phyloP scores from a whole-genome alignment of 2,113 vertebrate species.

The Nerophis ophidion region DNA sequence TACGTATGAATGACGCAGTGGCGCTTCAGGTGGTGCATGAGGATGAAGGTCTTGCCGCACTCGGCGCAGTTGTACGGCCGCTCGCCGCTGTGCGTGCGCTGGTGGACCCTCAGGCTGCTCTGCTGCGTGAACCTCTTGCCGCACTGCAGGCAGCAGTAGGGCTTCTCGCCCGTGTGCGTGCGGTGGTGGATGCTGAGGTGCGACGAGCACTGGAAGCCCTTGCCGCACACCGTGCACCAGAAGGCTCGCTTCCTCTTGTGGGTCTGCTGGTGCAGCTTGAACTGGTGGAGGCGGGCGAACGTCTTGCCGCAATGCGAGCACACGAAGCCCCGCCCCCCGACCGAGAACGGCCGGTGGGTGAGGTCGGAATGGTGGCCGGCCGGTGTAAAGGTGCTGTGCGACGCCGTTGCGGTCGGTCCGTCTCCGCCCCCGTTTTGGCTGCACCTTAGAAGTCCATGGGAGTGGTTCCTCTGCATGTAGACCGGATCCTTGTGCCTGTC shows the following conservation, averaged over 20 bases:
- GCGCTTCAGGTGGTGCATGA: slow-evolving; percentile 66
- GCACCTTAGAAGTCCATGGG: slow-evolving; percentile 18
- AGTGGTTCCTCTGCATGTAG: slow-evolving; percentile 23
- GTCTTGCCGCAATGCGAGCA: slow-evolving; percentile 64
- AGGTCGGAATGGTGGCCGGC: slow-evolving; percentile 14
- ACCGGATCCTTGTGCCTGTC: slow-evolving; percentile 34
- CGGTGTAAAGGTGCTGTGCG: slow-evolving; percentile 22
- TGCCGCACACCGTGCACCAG: slow-evolving; percentile 65
- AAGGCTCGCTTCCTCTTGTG: slow-evolving; percentile 63
- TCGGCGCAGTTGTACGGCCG: slow-evolving; percentile 67
- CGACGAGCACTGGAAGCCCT: slow-evolving; percentile 66
- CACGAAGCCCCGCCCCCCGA: slow-evolving; percentile 27
- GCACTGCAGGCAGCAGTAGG: slow-evolving; percentile 60
- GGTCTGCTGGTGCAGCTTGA: slow-evolving; percentile 66
- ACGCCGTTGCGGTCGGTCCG: not conserved
- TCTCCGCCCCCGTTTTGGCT: slow-evolving; percentile 19
- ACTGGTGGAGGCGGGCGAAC: slow-evolving; percentile 57
- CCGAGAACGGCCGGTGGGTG: slow-evolving; percentile 13
- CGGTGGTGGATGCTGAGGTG: slow-evolving; percentile 68
- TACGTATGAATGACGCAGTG: slow-evolving; percentile 63
- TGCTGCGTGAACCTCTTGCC: slow-evolving; percentile 70
- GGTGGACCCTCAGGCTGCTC: slow-evolving; percentile 69
- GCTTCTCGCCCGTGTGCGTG: slow-evolving; percentile 69
- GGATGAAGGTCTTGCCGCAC: slow-evolving; percentile 67
- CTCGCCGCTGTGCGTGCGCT: slow-evolving; percentile 69